Evolutionary conservation across 2,888 invertebrate species (phyloP), one percentile per base, ranked within the genome.

Genomic region (Thecocarcelia acutangulata): DNA sequence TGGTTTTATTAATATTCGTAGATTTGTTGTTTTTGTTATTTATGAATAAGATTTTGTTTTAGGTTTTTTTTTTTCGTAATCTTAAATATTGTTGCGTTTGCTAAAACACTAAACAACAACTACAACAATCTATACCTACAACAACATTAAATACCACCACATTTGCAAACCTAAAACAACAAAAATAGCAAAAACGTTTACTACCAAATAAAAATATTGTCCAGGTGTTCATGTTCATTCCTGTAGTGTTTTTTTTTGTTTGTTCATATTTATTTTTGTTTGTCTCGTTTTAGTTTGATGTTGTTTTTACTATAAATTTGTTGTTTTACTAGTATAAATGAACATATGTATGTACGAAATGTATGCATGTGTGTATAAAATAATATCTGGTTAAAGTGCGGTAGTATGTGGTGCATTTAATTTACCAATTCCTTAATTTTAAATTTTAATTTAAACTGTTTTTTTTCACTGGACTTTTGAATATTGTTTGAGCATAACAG

Each of bases 211-310:
- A 56, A 76, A 81, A 81, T 72, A 76, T 69, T 76, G 76, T 81
- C 80, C 80, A 81, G 80, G 80, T 81, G 80, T 81, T 81, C 80
- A 81, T 81, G 63, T 76, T 72, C 50, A 33, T 75, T 68, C 69
- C 17, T 76, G 61, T 52, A 46, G 52, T 68, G 19, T 37, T 63
- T 46, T 40, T 15, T 52, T 54, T 50, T 17, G 66, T 40, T 56
- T 46, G 56, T 46, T 42, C 0, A 9, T 37, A 48, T 40, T 48
- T 48, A 58, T 50, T 37, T 19, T 5, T 56, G 28, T 77, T 63
- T 70, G 50, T 66, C 56, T 78, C 17, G 58, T 52, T 77, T 63
- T 63, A 48, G 46, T 48, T 76, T 64, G 8, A 15, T 48, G 66
- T 75, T 77, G 70, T 64, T 56, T 70, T 56, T 58, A n/a, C 52